phyloP scores from a whole-genome alignment of 1,140 invertebrate genomes.

The Calosoma granatense region DNA sequence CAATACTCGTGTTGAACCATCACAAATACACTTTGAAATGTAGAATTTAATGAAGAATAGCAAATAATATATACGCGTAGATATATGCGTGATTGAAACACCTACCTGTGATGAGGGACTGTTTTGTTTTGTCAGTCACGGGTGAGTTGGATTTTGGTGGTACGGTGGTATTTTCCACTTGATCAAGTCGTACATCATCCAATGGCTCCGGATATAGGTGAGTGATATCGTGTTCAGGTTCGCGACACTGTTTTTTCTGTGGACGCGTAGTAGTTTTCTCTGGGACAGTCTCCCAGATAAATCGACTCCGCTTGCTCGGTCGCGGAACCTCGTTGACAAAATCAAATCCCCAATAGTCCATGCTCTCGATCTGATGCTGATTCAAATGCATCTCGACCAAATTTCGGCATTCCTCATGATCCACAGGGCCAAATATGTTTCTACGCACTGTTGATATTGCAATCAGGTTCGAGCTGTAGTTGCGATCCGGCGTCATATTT shows the following conservation, averaged over 20 bases:
- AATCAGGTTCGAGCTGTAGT: not conserved
- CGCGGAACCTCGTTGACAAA: conserved; percentile 28
- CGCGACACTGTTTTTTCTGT: not conserved
- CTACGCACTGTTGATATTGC: conserved; percentile 25
- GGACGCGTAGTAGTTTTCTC: not conserved
- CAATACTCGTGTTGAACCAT: too few species aligned
- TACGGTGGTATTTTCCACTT: not conserved
- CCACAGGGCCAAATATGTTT: conserved; percentile 33
- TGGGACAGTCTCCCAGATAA: not conserved
- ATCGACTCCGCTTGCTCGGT: not conserved
- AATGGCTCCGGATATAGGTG: not conserved
- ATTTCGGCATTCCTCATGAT: conserved; percentile 32
- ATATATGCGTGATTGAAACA: not conserved
- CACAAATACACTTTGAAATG: too few species aligned
- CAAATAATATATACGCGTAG: too few species aligned
- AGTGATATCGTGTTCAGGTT: not conserved
- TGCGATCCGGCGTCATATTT: conserved; percentile 7
- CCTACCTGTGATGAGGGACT: conserved; percentile 2
- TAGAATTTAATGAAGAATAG: too few species aligned
- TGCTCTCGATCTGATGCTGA: conserved; percentile 23
- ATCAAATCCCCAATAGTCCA: conserved; percentile 34
- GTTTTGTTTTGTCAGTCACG: not conserved
- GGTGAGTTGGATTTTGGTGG: not conserved
- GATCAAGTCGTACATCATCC: not conserved
- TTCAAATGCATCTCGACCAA: conserved; percentile 32